Percentiles rank a stretch among this genome's conserved stretches.
These are phyloP conservation scores for Metacarcinus magister DNA, from an alignment of 2,888 invertebrate genomes.

Conservation along the genomic window DNA sequence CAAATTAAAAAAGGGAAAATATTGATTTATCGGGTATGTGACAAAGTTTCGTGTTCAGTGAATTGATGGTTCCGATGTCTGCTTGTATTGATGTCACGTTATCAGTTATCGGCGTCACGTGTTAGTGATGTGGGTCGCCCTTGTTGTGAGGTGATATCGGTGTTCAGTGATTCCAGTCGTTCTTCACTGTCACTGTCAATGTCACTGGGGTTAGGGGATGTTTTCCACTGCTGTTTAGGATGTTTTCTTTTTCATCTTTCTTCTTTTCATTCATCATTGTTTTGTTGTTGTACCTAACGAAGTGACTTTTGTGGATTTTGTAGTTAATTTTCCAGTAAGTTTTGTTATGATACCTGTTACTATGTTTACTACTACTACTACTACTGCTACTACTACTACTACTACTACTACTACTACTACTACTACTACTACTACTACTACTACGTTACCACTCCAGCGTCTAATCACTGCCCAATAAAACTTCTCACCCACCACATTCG, in stretches of 20 bases:
- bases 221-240: not conserved
- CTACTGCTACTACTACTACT: constrained; percentile 14
- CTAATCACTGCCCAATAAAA: too few species aligned
- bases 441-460: too few species aligned
- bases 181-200: not conserved
- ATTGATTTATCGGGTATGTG: too few species aligned
- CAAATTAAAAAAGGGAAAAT: too few species aligned
- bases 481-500: not conserved
- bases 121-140: constrained; percentile 13
- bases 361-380: not conserved
- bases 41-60: not conserved
- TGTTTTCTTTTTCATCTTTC: too few species aligned
- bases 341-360: not conserved
- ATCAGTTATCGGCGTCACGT: not conserved
- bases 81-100: not conserved
- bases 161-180: not conserved
- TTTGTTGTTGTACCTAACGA: too few species aligned
- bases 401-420: not conserved
- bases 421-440: not conserved
- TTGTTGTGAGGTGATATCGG: not conserved
- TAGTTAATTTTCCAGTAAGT: too few species aligned
- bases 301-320: too few species aligned
- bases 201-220: not conserved
- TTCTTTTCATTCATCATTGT: too few species aligned
- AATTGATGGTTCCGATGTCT: not conserved